Evolutionary conservation across 92 coral and sea anemone species (phyloP).

Genomic region (Anthopleura xanthogrammica): DNA sequence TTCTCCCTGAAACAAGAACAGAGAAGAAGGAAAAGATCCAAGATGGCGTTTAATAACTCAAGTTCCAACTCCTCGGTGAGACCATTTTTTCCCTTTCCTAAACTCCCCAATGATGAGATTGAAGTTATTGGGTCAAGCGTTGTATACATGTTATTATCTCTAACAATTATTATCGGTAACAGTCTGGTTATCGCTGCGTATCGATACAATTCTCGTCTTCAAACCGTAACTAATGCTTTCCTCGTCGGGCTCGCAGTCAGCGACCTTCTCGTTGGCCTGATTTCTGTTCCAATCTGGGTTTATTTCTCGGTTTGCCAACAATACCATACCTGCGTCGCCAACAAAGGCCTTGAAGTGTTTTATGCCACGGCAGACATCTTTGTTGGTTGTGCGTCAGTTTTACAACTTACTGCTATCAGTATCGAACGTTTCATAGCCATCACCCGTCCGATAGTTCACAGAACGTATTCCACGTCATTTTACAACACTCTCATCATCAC

Average conservation of each 20-base stretch:
- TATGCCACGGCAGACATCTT: conserved; percentile 74
- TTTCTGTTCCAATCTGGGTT: conserved; percentile 86
- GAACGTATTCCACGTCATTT: conserved; percentile 52
- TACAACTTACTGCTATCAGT: conserved; percentile 94
- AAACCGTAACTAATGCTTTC: conserved; percentile 75
- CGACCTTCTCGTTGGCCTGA: conserved; percentile 81
- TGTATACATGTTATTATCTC: conserved; percentile 54
- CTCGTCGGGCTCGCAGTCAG: conserved; percentile 86
- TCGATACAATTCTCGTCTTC: conserved; percentile 55
- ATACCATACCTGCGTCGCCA: conserved; percentile 32
- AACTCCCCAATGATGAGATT: conserved; percentile 50
- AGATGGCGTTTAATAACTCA: neutral
- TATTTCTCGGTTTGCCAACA: conserved; percentile 62
- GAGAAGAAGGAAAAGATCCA: neutral
- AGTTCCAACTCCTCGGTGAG: neutral
- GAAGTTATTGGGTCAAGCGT: conserved; percentile 64
- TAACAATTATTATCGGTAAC: conserved; percentile 68
- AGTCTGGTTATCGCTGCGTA: conserved; percentile 76
- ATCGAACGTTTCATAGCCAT: conserved; percentile 84
- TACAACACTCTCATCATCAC: conserved; percentile 57
- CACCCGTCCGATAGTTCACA: conserved; percentile 75
- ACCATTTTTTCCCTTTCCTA: conserved; percentile 10
- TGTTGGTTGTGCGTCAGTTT: conserved; percentile 81
- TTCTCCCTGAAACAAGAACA: neutral
- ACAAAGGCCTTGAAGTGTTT: conserved; percentile 28